Percentiles rank a stretch among this genome's conserved stretches.
Conservation (phyloP, 2,888 invertebrate species). For the Cosmopolites sordidus region DNA sequence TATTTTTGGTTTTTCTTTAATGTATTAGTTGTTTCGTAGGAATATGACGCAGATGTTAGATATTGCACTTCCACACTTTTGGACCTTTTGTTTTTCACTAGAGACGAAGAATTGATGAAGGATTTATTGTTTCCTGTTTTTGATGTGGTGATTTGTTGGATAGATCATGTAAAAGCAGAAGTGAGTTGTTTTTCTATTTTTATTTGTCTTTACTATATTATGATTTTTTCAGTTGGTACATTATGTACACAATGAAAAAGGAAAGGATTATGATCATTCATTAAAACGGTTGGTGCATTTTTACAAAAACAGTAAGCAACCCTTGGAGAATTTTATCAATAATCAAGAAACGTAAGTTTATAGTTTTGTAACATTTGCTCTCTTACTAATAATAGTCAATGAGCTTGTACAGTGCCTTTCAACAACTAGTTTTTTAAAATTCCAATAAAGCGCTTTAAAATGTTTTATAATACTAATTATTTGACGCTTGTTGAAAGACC, state of each 20-base stretch:
- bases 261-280: slow-evolving; percentile 28
- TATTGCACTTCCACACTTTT: slow-evolving; percentile 29
- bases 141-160: slow-evolving; percentile 31
- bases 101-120: slow-evolving; percentile 27
- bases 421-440: no score
- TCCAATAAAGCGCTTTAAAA: no score
- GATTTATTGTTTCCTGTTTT: slow-evolving; percentile 27
- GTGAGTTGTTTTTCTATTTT: slow-evolving; percentile 20
- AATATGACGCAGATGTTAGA: slow-evolving; percentile 30
- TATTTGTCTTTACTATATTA: neutral
- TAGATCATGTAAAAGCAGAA: slow-evolving; percentile 32
- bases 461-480: no score
- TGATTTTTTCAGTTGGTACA: slow-evolving; percentile 29
- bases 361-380: neutral
- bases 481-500: no score
- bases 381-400: no score
- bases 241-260: slow-evolving; percentile 30
- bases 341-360: slow-evolving; percentile 27
- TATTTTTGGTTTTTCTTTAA: no score
- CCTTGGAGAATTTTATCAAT: slow-evolving; percentile 23
- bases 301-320: slow-evolving; percentile 29
- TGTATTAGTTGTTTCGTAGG: slow-evolving; percentile 25
- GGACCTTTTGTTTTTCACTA: slow-evolving; percentile 28
- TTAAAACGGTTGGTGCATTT: slow-evolving; percentile 28
- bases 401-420: no score